phyloP scores from a whole-genome alignment of 2,797 vertebrate species.

The Apogon hyalosoma region DNA sequence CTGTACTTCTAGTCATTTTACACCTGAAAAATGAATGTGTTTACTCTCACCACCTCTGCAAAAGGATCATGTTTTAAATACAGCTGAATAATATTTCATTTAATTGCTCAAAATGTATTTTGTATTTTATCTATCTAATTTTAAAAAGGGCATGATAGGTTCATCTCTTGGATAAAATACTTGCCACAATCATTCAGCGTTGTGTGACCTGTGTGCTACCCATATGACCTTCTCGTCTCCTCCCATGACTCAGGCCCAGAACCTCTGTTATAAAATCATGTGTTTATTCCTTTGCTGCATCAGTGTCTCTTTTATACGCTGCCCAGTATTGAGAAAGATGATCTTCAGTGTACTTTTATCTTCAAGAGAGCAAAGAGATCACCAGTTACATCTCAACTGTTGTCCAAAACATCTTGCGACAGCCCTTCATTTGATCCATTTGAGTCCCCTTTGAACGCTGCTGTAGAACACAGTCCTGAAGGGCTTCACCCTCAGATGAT shows the following conservation, averaged over 20 bases:
- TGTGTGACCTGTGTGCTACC: constrained; percentile 20
- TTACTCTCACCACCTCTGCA: too few species aligned
- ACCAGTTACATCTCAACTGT: constrained; percentile 64
- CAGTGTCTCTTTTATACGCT: constrained; percentile 56
- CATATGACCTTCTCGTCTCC: constrained; percentile 28
- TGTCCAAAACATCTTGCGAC: constrained; percentile 79
- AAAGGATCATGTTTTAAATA: too few species aligned
- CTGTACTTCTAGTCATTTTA: too few species aligned
- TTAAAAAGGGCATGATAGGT: not conserved
- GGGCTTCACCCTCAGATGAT: constrained; percentile 87
- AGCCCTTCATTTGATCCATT: constrained; percentile 73
- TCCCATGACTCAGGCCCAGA: constrained; percentile 28
- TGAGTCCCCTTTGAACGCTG: constrained; percentile 80
- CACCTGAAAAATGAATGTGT: too few species aligned
- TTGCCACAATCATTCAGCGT: constrained; percentile 11
- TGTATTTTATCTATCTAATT: constrained; percentile 4
- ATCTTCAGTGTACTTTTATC: constrained; percentile 65
- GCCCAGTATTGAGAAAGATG: constrained; percentile 61
- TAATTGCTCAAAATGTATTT: constrained; percentile 1
- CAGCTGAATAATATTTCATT: constrained; percentile 1
- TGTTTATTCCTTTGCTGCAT: constrained; percentile 60
- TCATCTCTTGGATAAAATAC: constrained; percentile 21
- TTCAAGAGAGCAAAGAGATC: constrained; percentile 64
- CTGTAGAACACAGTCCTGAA: constrained; percentile 84
- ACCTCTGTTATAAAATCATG: constrained; percentile 38